A percentile compares a stretch with the other conserved stretches of the same genome.
Conservation (phyloP, 2,888 invertebrate genomes). For the Ypsolopha scabrella region DNA sequence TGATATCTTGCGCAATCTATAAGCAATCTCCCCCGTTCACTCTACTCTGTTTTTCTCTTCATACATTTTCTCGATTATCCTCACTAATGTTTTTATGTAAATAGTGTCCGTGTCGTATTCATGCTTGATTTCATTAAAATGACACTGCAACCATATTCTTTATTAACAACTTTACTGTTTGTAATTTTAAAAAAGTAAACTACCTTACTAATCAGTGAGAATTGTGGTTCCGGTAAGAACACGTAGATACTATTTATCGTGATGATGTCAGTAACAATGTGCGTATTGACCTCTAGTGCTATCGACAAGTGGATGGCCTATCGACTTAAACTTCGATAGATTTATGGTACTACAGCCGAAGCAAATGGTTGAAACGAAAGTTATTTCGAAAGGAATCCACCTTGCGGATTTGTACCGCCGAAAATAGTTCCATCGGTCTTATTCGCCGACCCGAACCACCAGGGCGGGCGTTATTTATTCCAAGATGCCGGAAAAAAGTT, state of each 20-base stretch:
- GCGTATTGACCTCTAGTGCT: no score
- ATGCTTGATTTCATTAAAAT: neutral
- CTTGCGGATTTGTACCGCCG: conserved; percentile 55
- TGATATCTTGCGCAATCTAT: neutral
- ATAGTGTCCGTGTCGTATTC: neutral
- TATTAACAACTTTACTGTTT: neutral
- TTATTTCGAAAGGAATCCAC: conserved; percentile 62
- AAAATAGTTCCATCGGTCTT: conserved; percentile 64
- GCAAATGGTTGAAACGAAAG: conserved; percentile 39
- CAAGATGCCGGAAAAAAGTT: no score
- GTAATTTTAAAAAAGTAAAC: conserved; percentile 30
- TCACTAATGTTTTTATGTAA: neutral
- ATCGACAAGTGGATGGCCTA: no score
- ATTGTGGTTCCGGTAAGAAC: no score
- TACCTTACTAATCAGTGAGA: no score
- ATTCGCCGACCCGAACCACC: conserved; percentile 49
- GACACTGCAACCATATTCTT: neutral
- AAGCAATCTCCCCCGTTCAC: neutral
- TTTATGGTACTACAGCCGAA: conserved; percentile 42
- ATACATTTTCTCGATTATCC: neutral
- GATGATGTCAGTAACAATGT: no score
- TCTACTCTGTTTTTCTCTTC: neutral
- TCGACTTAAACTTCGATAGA: conserved; percentile 39
- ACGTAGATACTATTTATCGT: no score
- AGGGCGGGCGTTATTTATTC: conserved; percentile 16